Evolutionary conservation across 2,888 invertebrate species (phyloP).

Genomic region (Orchesellides sinensis): DNA sequence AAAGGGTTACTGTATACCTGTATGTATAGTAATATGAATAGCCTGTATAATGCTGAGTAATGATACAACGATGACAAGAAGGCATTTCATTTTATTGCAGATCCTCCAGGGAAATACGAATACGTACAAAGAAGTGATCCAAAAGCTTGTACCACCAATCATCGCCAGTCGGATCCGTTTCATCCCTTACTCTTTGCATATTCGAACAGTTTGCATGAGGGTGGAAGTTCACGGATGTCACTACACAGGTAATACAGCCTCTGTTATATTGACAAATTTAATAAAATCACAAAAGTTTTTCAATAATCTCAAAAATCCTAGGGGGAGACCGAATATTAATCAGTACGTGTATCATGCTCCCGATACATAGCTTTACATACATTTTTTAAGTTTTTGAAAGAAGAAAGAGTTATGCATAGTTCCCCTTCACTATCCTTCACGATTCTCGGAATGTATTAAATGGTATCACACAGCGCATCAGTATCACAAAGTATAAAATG

Average conservation of each 20-base stretch:
- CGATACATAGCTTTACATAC: too few relatives aligned
- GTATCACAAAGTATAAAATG: conserved; percentile 12
- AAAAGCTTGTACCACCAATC: conserved; percentile 88
- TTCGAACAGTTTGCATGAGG: conserved; percentile 93
- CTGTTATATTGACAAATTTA: conserved; percentile 41
- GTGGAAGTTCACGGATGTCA: conserved; percentile 93
- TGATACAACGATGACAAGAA: too few relatives aligned
- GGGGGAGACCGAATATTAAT: conserved; percentile 34
- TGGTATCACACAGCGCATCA: conserved; percentile 29
- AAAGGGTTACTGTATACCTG: not conserved
- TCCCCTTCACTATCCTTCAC: too few relatives aligned
- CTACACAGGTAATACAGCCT: conserved; percentile 82
- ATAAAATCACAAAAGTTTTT: conserved; percentile 56
- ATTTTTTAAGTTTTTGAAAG: too few relatives aligned
- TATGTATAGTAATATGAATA: not conserved
- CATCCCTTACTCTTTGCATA: conserved; percentile 90
- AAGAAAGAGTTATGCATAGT: too few relatives aligned
- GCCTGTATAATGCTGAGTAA: conserved; percentile 37
- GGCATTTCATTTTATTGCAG: conserved; percentile 79
- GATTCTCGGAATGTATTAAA: too few relatives aligned
- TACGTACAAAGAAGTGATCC: conserved; percentile 85
- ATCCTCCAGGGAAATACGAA: conserved; percentile 87
- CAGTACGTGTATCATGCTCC: conserved; percentile 7
- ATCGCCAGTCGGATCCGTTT: conserved; percentile 91
- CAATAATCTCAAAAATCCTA: conserved; percentile 54